Evolutionary conservation across 2,797 vertebrate genomes (phyloP).

Genomic region (Agapornis canus): DNA sequence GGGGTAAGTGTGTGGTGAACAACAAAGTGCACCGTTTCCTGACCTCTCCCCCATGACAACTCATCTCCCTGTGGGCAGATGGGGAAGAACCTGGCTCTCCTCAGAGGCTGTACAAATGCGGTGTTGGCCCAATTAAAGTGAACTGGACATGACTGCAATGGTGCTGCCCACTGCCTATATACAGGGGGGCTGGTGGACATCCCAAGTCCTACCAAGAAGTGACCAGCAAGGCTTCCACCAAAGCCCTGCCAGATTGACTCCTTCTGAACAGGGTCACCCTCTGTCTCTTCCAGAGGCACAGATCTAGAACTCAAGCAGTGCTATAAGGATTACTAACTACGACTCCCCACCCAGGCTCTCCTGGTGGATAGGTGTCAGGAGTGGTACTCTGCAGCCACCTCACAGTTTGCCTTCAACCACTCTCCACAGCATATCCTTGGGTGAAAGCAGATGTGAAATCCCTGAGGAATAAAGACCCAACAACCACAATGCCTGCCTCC

Average conservation of each 20-base stretch:
- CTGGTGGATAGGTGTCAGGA: neutral
- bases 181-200: neutral
- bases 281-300: neutral
- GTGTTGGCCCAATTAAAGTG: neutral
- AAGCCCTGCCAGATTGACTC: neutral
- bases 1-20: accelerated
- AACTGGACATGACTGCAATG: neutral
- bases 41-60: neutral
- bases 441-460: neutral
- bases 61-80: neutral
- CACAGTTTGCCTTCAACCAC: neutral
- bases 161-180: neutral
- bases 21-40: accelerated
- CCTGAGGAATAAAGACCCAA: neutral
- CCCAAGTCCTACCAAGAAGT: neutral
- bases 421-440: neutral
- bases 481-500: neutral
- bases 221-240: neutral
- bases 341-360: neutral
- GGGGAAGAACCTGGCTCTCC: neutral
- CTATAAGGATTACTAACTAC: neutral
- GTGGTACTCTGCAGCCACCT: neutral
- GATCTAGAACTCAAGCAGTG: neutral
- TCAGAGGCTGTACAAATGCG: neutral
- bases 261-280: neutral